Evolutionary conservation across 2,888 invertebrate species (phyloP).

Genomic region (Patella pellucida): DNA sequence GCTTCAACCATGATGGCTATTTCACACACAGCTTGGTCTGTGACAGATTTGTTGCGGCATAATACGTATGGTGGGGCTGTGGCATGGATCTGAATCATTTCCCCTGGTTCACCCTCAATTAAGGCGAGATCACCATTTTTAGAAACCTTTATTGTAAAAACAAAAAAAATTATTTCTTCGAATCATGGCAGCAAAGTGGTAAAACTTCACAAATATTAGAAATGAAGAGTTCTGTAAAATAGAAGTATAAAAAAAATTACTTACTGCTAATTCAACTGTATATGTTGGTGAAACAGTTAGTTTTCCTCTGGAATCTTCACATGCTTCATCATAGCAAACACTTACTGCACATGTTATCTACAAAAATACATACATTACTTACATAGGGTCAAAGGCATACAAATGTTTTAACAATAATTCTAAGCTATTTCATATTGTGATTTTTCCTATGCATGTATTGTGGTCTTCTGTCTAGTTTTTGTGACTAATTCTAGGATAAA

Average conservation of each 20-base stretch:
- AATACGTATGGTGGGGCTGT: conserved; percentile 40
- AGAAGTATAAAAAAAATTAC: too few species aligned
- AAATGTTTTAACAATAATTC: too few species aligned
- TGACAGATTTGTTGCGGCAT: conserved; percentile 27
- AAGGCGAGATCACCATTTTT: conserved; percentile 19
- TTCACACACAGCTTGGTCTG: conserved; percentile 22
- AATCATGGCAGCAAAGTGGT: neutral
- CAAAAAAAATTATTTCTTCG: neutral
- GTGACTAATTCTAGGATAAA: too few species aligned
- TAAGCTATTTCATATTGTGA: too few species aligned
- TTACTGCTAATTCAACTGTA: conserved; percentile 44
- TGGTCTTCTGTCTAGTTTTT: too few species aligned
- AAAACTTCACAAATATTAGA: neutral
- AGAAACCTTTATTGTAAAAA: neutral
- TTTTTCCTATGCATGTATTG: too few species aligned
- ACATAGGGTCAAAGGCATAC: neutral
- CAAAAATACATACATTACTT: conserved; percentile 9
- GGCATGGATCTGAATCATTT: conserved; percentile 20
- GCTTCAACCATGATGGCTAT: conserved; percentile 9
- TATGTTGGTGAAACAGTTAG: conserved; percentile 38
- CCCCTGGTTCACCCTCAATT: conserved; percentile 31
- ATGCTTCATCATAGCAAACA: conserved; percentile 40
- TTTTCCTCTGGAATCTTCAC: conserved; percentile 42
- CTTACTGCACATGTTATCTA: conserved; percentile 50
- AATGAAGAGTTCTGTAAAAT: too few species aligned